Evolutionary conservation across 2,113 vertebrate species (phyloP).

Genomic region (Hypanus sabinus): DNA sequence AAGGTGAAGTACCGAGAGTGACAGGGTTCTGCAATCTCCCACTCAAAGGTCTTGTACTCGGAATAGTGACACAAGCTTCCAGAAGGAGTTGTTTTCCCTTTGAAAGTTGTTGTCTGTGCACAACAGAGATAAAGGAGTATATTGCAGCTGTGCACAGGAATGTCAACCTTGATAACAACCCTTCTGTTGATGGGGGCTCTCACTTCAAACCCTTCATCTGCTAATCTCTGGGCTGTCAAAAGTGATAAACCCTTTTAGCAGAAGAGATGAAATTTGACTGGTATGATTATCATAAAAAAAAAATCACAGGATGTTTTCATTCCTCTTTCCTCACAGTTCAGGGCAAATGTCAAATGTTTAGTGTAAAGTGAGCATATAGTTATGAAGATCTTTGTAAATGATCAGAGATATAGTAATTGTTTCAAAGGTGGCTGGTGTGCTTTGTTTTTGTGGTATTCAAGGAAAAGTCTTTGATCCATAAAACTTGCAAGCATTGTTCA

Average conservation of each 20-base stretch:
- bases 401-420: slow-evolving; percentile 26
- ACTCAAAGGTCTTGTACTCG: not conserved
- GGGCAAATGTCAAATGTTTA: not conserved
- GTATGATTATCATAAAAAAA: slow-evolving; percentile 4
- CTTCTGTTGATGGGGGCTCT: not conserved
- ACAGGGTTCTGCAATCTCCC: not conserved
- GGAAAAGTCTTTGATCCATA: not conserved
- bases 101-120: slow-evolving; percentile 25
- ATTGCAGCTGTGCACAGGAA: not conserved
- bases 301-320: slow-evolving; percentile 37
- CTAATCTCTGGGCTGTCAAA: not conserved
- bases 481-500: not conserved
- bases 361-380: not conserved
- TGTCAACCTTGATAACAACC: not conserved
- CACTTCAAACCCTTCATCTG: slow-evolving; percentile 12
- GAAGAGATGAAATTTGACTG: slow-evolving; percentile 20
- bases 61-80: not conserved
- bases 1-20: not conserved
- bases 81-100: not conserved
- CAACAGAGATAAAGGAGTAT: slow-evolving; percentile 2
- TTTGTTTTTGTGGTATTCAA: not conserved
- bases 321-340: not conserved
- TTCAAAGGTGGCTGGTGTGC: not conserved
- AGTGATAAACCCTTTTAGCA: slow-evolving; percentile 23
- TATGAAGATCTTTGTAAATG: not conserved